Evolutionary conservation across 2,113 vertebrate species (phyloP), one percentile per base, ranked within the genome.

Genomic region (Neoarius graeffei): DNA sequence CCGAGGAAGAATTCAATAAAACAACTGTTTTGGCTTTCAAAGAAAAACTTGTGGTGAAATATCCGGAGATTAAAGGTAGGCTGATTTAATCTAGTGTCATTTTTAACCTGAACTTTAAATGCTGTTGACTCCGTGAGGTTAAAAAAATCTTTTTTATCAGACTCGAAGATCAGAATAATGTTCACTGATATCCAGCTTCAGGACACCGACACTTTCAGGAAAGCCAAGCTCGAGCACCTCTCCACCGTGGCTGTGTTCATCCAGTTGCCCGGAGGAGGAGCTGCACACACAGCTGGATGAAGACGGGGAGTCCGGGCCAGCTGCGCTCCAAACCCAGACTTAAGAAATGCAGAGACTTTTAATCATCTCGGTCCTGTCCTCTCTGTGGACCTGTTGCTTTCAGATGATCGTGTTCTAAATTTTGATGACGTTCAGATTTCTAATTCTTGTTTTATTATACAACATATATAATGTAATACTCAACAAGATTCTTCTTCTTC

Each of bases 51-150:
- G 10, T 13, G 4, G 57, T 10, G n/a, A 87, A 87, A 35, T 77
- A 54, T 64, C 81, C 86, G 42, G 86, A 83, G 42, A 57, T 76
- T n/a, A 83, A 84, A 83, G 86, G 86, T 84, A 66, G 48, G 17
- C 10, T 23, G n/a, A 10, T 66, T 52, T 52, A 52, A 10, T 77
- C 23, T 25, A 14, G 19, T 19, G 19, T 57, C 19, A 17, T 10
- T 7, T 8, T 50, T 54, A 13, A 14, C 48, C 20, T n/a, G 50
- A 25, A 60, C 30, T 60, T 60, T 52, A 69, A 67, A 50, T 66
- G 57, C 35, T 4, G n/a, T 2, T 84, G 35, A 30, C 64, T 84
- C 15, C 15, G 48, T 57, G 35, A 9, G 10, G 8, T 35, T 11
- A 56, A 3, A 19, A 23, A 54, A 7, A 56, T 64, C 3, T 59